phyloP scores from a whole-genome alignment of 2,888 invertebrate species.

The Andrena dorsata region DNA sequence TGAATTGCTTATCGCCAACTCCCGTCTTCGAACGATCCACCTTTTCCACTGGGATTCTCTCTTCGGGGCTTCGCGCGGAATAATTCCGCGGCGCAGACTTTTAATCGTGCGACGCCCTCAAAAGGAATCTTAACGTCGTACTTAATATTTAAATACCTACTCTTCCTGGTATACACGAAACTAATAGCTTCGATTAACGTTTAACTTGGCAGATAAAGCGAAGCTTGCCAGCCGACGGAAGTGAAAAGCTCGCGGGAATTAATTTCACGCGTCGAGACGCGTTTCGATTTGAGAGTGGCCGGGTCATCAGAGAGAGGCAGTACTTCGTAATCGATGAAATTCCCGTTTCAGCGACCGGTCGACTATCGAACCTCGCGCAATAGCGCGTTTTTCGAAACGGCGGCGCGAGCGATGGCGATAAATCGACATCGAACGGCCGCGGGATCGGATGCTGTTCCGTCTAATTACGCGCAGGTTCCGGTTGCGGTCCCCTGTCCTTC shows the following conservation, averaged over 20 bases:
- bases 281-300: not conserved
- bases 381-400: too few relatives aligned
- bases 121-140: too few relatives aligned
- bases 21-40: not conserved
- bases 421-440: conserved; percentile 40
- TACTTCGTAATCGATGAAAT: not conserved
- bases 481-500: conserved; percentile 24
- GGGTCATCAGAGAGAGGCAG: not conserved
- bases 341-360: not conserved
- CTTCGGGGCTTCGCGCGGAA: conserved; percentile 26
- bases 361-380: not conserved
- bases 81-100: conserved; percentile 26
- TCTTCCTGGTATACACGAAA: too few relatives aligned
- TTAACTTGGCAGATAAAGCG: too few relatives aligned
- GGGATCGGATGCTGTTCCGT: conserved; percentile 35
- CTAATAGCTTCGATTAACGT: too few relatives aligned
- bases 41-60: not conserved
- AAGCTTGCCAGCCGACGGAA: too few relatives aligned
- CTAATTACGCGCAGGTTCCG: conserved; percentile 46
- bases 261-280: too few relatives aligned
- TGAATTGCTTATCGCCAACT: conserved; percentile 41
- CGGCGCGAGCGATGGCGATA: conserved; percentile 2
- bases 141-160: too few relatives aligned
- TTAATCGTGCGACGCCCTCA: not conserved
- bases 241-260: too few relatives aligned